phyloP scores from a whole-genome alignment of 2,113 vertebrate genomes.

The Pelvicachromis taeniatus region DNA sequence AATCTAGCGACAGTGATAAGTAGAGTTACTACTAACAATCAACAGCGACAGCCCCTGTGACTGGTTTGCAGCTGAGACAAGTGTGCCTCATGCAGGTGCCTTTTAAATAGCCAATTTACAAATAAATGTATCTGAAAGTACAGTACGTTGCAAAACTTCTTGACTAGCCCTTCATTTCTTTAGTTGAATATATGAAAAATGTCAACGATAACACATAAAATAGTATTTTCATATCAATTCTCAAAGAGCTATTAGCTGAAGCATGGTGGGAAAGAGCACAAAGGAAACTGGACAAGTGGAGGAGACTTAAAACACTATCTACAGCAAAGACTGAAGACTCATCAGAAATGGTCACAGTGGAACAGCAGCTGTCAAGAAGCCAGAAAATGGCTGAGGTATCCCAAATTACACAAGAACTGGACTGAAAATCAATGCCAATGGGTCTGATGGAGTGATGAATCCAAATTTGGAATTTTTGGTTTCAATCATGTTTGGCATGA shows the following conservation, averaged over 20 bases:
- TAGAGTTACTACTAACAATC: background rate
- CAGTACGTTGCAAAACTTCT: background rate
- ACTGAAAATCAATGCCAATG: background rate
- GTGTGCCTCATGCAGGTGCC: background rate
- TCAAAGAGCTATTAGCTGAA: background rate
- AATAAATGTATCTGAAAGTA: background rate
- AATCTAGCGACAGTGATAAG: background rate
- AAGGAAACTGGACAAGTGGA: background rate
- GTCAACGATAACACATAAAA: background rate
- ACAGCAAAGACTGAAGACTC: background rate
- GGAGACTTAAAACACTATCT: background rate
- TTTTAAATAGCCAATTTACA: background rate
- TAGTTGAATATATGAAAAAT: background rate
- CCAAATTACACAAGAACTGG: background rate
- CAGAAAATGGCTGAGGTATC: no score
- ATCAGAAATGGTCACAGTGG: background rate
- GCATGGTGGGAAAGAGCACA: background rate
- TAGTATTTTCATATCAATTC: background rate
- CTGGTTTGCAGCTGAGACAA: background rate
- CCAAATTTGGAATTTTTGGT: background rate
- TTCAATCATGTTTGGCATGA: background rate
- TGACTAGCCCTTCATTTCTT: background rate
- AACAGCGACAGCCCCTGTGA: background rate
- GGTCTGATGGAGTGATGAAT: background rate
- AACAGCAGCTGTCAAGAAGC: no score